phyloP scores from a whole-genome alignment of 2,797 vertebrate genomes.

The Rhynchotus rufescens region DNA sequence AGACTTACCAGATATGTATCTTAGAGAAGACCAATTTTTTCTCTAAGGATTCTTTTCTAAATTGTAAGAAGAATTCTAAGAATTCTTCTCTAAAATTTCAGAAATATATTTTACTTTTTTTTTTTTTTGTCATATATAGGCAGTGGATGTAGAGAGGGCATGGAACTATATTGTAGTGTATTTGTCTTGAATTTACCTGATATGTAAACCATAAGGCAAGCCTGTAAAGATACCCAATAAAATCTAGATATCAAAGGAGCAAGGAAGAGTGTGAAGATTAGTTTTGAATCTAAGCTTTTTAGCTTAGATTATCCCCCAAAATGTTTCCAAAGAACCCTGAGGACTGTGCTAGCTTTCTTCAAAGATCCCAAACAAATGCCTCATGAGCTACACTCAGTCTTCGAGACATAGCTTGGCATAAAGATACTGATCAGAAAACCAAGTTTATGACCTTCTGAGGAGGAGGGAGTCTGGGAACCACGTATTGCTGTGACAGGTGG shows the following conservation, averaged over 20 bases:
- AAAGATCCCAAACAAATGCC: neutral
- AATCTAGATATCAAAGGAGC: neutral
- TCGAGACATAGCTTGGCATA: neutral
- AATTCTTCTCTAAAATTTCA: neutral
- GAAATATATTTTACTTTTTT: neutral
- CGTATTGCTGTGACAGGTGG: accelerated
- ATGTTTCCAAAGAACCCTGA: neutral
- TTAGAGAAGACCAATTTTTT: neutral
- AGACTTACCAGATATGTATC: neutral
- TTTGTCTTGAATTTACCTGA: neutral
- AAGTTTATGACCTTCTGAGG: accelerated
- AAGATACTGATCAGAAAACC: neutral
- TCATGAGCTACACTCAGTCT: neutral
- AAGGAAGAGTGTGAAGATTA: neutral
- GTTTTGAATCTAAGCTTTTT: neutral
- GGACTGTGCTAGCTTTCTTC: accelerated
- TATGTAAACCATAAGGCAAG: neutral
- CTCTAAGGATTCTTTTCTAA: too few species aligned
- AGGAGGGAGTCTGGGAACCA: neutral
- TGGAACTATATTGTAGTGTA: neutral
- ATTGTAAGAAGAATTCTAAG: too few species aligned
- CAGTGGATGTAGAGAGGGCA: neutral
- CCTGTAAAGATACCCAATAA: neutral
- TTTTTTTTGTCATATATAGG: neutral
- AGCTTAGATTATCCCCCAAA: neutral